Base-by-base conservation (phyloP, 2,113 vertebrate species). In the Sturnus vulgaris region DNA sequence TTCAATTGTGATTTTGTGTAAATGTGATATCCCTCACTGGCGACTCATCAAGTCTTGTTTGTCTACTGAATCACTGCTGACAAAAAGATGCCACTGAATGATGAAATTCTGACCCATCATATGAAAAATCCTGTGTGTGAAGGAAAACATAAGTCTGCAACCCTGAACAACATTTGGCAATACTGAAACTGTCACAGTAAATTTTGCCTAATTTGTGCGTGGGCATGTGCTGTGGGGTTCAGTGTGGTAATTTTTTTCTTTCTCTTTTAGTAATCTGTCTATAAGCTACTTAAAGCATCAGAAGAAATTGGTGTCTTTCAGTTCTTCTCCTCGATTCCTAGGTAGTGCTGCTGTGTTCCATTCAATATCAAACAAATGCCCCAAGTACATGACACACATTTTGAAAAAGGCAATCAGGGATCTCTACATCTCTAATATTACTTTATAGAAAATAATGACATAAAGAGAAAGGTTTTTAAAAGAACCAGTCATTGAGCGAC, bases 351-450 rank as follows among this genome's bases (percentile, higher is more conserved):
- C 90, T 94, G 90, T 69, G 93, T 71, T 96, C 66, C 76, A 53
- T 95, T 96, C 88, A 97, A n/a, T n/a, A 46, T 33, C 88, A 90
- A 90, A 97, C 86, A 95, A 97, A 90, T 88, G 22, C 72, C 64
- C 47, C 86, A 92, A 96, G 93, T 86, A 77, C 57, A 68, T 68
- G 64, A 92, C 47, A 83, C 0, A 35, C 24, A 68, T 86, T 94
- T 86, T 93, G 56, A 90, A 81, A 97, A 92, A 90, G 76, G 86
- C 76, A 97, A 75, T 88, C 94, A 90, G 76, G 57, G 52, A 84
- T 86, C 77, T 90, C 85, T 86, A 56, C 72, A 90, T 64, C 56
- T 78, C 40, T 95, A 95, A 86, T 75, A 94, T 86, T 82, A 84
- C 83, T 84, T 55, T 49, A 47, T 71, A 72, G 88, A 96, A 94